Percentiles rank a stretch among this genome's conserved stretches.
Conservation (phyloP, 2,797 vertebrate species). For the Vultur gryphus region DNA sequence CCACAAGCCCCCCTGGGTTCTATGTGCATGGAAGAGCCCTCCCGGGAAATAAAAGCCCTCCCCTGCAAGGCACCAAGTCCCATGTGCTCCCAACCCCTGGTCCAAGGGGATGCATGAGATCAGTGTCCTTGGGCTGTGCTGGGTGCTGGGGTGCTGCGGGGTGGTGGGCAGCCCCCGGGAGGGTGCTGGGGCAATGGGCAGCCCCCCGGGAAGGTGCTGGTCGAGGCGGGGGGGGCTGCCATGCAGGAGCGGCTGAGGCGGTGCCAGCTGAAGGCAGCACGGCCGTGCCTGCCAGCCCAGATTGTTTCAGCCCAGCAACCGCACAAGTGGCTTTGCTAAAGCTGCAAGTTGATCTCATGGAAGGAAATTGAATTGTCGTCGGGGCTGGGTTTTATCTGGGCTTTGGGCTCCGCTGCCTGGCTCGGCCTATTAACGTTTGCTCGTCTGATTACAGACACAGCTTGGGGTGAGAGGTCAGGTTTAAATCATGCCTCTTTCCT, state of each 20-base stretch:
- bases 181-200: not conserved
- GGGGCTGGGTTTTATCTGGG: conserved; percentile 67
- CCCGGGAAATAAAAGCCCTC: not conserved
- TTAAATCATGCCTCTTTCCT: conserved; percentile 1
- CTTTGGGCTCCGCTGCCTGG: conserved; percentile 58
- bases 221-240: not conserved
- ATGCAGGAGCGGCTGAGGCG: not conserved
- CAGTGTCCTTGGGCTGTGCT: not conserved
- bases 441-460: conserved; percentile 65
- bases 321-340: conserved; percentile 70
- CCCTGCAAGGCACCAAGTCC: not conserved
- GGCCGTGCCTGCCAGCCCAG: conserved; percentile 30
- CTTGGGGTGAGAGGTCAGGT: conserved; percentile 55
- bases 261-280: not conserved
- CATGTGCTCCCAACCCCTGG: accelerated
- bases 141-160: not conserved
- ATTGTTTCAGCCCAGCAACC: conserved; percentile 49
- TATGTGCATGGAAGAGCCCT: not conserved
- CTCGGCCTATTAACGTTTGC: conserved; percentile 34
- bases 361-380: conserved; percentile 74
- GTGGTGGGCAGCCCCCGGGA: accelerated
- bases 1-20: accelerated
- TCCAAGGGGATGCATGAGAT: not conserved
- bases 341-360: conserved; percentile 75
- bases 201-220: not conserved